Base-by-base conservation (phyloP, 1,140 invertebrate genomes). In the Drosophila repleta region DNA sequence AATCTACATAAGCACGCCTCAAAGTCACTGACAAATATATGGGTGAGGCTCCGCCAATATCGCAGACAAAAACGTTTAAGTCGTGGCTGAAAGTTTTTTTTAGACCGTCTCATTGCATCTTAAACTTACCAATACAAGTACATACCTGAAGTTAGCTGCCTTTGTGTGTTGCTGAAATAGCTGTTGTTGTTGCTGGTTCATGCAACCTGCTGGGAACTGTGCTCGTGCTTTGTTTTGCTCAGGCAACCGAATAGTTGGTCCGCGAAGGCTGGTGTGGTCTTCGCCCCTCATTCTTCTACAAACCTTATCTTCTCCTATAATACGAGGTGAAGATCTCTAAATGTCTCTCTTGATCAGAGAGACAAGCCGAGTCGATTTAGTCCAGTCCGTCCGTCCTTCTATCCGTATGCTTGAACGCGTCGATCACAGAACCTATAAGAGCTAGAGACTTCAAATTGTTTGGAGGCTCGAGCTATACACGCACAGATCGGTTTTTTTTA, bases 1-100 rank as follows among this genome's bases (percentile, higher is more conserved):
- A 90, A 87, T 90, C 80, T 90, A 81, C 79, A 87, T 80, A 67
- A 87, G 82, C 77, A 49, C 60, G 49, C 64, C 63, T 57, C 65
- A 61, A 58, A 67, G 72, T 66, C 71, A 76, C 66, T 79, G 87
- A 87, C 88, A 88, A 90, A 90, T 90, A 90, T 90, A 90, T 90
- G 87, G 87, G 87, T 90, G 88, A 90, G 87, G 87, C 87, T 72
- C 74, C 76, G 79, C 81, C 87, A 81, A 74, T 78, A 55, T 62
- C 48, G 35, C 51, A 41, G 71, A n/a, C 52, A 26, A 11, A 29
- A 20, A 46, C 20, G 20, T 0, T 62, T 35, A 13, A 35, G 32
- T 10, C 5, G 48, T 56, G 37, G 53, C 15, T 66, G 17, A 35
- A 26, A 55, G 29, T 32, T 1, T 32, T 61, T 46, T 46, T 53